phyloP scores from a whole-genome alignment of 2,797 vertebrate species.

The Thunnus albacares region DNA sequence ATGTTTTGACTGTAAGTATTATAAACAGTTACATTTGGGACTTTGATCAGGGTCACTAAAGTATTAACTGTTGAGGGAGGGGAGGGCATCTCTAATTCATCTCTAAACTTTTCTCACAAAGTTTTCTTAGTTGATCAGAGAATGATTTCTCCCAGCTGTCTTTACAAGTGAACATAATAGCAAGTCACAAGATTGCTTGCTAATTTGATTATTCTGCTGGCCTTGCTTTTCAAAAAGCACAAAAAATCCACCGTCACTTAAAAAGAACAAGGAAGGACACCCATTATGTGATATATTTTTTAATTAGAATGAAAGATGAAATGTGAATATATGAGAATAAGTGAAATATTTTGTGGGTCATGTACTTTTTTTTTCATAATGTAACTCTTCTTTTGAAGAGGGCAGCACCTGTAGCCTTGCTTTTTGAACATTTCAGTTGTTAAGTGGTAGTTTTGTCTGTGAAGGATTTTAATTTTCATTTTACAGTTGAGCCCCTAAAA shows the following conservation, averaged over 20 bases:
- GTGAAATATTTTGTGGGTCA: constrained; percentile 39
- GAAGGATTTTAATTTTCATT: constrained; percentile 56
- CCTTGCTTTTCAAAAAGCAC: constrained; percentile 60
- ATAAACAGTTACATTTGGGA: background rate
- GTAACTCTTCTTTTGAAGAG: constrained; percentile 29
- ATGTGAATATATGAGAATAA: constrained; percentile 50
- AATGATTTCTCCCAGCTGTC: constrained; percentile 2
- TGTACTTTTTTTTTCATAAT: constrained; percentile 49
- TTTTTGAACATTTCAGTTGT: constrained; percentile 42
- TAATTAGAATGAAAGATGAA: constrained; percentile 41
- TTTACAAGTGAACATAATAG: constrained; percentile 30
- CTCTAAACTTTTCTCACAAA: background rate
- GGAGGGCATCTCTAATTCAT: background rate
- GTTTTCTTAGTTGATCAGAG: constrained; percentile 15
- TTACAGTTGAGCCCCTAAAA: background rate
- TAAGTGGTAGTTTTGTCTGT: constrained; percentile 36
- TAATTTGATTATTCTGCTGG: constrained; percentile 41
- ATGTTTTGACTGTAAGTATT: background rate
- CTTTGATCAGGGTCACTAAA: background rate
- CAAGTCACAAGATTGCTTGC: constrained; percentile 33
- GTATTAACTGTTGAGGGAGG: too few relatives aligned
- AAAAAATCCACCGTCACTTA: constrained; percentile 32
- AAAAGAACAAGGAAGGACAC: constrained; percentile 57
- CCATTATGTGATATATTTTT: constrained; percentile 34
- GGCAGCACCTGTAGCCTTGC: constrained; percentile 55